phyloP scores from a whole-genome alignment of 2,113 vertebrate species.

The Strigops habroptila region DNA sequence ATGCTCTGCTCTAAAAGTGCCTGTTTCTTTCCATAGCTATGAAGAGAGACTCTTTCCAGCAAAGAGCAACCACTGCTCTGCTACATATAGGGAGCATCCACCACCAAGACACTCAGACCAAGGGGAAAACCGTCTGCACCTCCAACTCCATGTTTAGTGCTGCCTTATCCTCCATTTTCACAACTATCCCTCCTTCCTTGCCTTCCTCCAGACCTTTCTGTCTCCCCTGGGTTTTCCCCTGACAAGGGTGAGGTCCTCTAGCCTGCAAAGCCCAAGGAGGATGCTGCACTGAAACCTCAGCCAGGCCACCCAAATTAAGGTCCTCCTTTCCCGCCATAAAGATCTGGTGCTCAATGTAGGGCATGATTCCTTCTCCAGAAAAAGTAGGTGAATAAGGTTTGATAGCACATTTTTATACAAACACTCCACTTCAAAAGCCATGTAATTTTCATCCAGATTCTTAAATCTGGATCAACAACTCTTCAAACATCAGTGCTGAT shows the following conservation, averaged over 20 bases:
- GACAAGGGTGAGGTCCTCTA: background rate
- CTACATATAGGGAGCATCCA: background rate
- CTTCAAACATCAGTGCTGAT: background rate
- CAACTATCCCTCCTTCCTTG: background rate
- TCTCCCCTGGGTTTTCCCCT: background rate
- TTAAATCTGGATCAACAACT: background rate
- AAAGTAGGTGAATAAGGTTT: background rate
- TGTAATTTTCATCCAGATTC: background rate
- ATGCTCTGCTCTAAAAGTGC: background rate
- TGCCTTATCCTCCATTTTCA: background rate
- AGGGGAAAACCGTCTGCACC: background rate
- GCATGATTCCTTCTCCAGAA: background rate
- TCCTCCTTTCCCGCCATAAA: background rate
- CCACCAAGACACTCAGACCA: background rate
- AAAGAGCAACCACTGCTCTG: background rate
- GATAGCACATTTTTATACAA: background rate
- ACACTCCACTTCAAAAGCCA: background rate
- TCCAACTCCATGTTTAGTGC: rapidly evolving
- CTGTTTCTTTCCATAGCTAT: background rate
- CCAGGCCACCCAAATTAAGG: background rate
- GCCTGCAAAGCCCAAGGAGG: background rate
- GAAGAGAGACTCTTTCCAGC: background rate
- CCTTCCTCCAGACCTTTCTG: background rate
- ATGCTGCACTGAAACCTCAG: background rate
- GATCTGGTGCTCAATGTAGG: background rate